Conservation (phyloP, 2,113 vertebrate species). For the Lophotis ruficrista region DNA sequence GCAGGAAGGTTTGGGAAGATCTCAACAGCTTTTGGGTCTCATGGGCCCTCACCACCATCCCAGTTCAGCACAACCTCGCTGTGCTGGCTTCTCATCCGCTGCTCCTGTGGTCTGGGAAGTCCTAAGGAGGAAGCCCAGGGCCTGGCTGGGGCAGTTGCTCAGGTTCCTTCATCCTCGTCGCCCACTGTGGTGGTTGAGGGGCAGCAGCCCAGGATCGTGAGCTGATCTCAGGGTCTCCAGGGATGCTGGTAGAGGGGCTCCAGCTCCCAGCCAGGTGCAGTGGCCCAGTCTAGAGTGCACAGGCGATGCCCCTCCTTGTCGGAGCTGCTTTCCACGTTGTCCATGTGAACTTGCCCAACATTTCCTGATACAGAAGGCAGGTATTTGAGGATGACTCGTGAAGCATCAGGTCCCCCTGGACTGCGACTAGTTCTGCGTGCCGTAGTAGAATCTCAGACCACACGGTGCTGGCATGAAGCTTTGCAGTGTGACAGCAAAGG, state of each 20-base stretch:
- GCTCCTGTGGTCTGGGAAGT: neutral
- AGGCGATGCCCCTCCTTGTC: rapidly evolving
- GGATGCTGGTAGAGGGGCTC: rapidly evolving
- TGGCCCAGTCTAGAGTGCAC: neutral
- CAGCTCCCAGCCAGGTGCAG: neutral
- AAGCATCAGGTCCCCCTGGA: neutral
- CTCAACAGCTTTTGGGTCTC: neutral
- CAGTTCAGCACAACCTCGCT: neutral
- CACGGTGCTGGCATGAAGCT: neutral
- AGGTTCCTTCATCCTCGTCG: neutral
- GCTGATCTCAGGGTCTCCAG: neutral
- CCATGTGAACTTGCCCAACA: neutral
- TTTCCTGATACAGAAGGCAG: rapidly evolving
- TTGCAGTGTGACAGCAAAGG: neutral
- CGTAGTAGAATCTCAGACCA: neutral
- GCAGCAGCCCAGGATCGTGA: neutral
- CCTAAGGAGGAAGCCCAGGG: neutral
- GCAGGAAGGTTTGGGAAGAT: neutral
- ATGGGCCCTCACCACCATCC: neutral
- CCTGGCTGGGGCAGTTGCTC: neutral
- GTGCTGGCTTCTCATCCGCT: neutral
- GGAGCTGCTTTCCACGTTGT: neutral
- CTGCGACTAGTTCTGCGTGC: neutral
- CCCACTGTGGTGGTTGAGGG: rapidly evolving
- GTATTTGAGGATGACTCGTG: neutral